Conservation (phyloP, 2,113 vertebrate genomes). For the Ictidomys tridecemlineatus region DNA sequence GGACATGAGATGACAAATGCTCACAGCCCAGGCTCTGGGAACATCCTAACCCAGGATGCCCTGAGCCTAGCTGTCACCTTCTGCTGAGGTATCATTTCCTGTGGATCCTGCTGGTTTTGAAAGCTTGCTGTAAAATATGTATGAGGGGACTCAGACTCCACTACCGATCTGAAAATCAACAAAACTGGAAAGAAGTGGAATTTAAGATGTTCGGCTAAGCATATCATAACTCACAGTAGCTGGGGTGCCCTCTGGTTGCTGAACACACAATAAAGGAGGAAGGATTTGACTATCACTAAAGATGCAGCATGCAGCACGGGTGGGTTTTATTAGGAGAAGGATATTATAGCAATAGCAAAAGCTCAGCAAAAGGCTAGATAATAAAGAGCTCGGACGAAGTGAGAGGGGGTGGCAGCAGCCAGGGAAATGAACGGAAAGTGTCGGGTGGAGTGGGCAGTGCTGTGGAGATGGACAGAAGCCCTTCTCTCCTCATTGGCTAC, state of each 20-base stretch:
- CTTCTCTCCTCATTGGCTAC: neutral
- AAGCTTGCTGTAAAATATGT: neutral
- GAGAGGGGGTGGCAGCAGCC: accelerated
- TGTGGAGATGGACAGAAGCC: neutral
- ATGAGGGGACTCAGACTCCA: neutral
- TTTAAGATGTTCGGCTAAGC: conserved; percentile 73
- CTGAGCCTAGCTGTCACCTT: neutral
- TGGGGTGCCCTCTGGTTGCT: conserved; percentile 46
- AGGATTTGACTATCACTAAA: conserved; percentile 48
- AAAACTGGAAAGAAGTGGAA: conserved; percentile 56
- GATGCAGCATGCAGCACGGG: neutral
- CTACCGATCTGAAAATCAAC: conserved; percentile 56
- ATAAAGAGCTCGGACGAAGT: neutral
- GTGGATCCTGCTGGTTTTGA: neutral
- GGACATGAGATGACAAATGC: neutral
- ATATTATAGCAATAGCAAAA: conserved; percentile 8
- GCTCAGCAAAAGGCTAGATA: conserved; percentile 1
- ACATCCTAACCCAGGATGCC: neutral
- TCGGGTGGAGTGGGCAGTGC: neutral
- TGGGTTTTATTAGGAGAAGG: conserved; percentile 63
- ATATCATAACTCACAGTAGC: conserved; percentile 68
- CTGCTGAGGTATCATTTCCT: neutral
- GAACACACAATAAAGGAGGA: conserved; percentile 2
- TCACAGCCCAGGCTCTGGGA: neutral
- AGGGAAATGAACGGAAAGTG: neutral